Evolutionary conservation across 2,113 vertebrate genomes (phyloP), one percentile per base, ranked within the genome.

Genomic region (Oncorhynchus mykiss): DNA sequence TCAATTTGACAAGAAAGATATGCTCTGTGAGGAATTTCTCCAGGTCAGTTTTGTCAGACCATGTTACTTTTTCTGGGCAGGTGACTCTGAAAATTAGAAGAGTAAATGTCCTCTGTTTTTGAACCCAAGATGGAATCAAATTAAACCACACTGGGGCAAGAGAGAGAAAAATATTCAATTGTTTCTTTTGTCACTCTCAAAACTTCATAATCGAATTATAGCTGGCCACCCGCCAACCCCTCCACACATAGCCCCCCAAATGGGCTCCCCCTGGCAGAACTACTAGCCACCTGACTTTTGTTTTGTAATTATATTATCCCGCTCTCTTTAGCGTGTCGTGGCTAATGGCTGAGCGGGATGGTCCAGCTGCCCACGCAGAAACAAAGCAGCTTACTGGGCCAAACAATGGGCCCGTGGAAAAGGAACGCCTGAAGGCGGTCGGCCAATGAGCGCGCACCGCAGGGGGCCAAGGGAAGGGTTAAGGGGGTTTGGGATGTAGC

Each of bases 201-300:
- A 92, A 91, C 85, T 91, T 92, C 88, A 91, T 92, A 92, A 92
- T 92, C 86, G 78, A 92, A 91, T 92, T 91, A 92, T 91, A 82
- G 89, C 87, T 87, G 90, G 89, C 90, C 90, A 90, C 89, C 90
- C 86, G 90, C 87, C 89, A 87, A 88, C 81, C 78, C 87, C 85
- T 88, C 85, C 87, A 22, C 68, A 49, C 68, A 48, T 49, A 13
- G 7, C 82, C 78, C 79, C 39, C 87, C 31, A 79, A 88, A 88
- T 72, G 82, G 82, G 85, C 80, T 85, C 79, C 86, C 88, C 67
- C 84, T 79, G 78, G 82, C 88, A 84, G 72, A 84, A 88, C 87
- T 80, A 64, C 75, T 84, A 84, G 88, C 89, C 91, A 92, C 91
- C 90, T 92, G 91, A 91, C 91, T 92, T 92, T 91, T 92, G 90